Evolutionary conservation across 1,140 invertebrate genomes (phyloP).

Genomic region (Conus ventricosus): DNA sequence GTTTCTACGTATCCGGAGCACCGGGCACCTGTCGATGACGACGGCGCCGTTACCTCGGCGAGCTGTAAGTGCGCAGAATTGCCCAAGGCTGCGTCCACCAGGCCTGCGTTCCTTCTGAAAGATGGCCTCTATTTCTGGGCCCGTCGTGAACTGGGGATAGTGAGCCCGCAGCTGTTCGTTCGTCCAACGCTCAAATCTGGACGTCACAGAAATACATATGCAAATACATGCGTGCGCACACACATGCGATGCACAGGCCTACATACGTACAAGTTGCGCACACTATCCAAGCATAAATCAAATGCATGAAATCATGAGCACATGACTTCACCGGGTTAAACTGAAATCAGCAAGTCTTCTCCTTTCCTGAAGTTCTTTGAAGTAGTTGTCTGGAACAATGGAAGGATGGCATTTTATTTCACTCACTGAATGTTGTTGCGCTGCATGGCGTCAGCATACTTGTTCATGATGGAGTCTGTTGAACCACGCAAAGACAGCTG

Average conservation of each 20-base stretch:
- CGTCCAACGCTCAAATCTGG: conserved; percentile 58
- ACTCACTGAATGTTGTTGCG: conserved; percentile 52
- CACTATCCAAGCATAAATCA: too few species aligned
- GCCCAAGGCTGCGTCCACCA: conserved; percentile 67
- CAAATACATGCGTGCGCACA: not conserved
- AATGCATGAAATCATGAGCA: too few species aligned
- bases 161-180: conserved; percentile 48
- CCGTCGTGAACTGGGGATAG: conserved; percentile 67
- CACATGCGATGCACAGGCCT: not conserved
- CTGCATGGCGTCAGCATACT: conserved; percentile 61
- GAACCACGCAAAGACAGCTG: conserved; percentile 54
- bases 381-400: too few species aligned
- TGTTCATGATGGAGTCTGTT: conserved; percentile 51
- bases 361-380: too few species aligned
- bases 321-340: too few species aligned
- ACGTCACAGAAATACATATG: not conserved
- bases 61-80: conserved; percentile 70
- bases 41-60: conserved; percentile 65
- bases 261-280: not conserved
- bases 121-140: conserved; percentile 53
- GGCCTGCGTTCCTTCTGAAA: conserved; percentile 66
- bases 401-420: too few species aligned
- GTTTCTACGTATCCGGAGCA: conserved; percentile 52
- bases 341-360: too few species aligned
- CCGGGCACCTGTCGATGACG: conserved; percentile 65